Evolutionary conservation across 2,113 vertebrate species (phyloP).

Genomic region (Engystomops pustulosus): DNA sequence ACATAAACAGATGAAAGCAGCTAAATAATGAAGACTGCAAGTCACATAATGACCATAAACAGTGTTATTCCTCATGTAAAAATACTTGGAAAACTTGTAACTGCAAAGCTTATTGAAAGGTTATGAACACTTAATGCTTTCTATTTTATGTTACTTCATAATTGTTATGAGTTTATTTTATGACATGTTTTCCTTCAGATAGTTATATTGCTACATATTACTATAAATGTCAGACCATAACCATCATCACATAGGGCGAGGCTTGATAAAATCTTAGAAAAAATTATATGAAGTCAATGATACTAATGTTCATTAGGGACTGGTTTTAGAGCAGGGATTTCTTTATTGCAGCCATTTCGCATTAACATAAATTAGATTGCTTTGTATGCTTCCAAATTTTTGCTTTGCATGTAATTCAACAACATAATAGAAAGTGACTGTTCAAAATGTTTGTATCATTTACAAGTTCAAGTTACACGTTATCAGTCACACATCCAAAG

Average conservation of each 20-base stretch:
- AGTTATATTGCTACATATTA: background rate
- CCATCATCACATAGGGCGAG: background rate
- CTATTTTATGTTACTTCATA: background rate
- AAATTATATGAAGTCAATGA: background rate
- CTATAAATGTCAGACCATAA: background rate
- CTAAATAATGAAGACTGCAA: too few relatives aligned
- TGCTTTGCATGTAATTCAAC: slow-evolving; percentile 31
- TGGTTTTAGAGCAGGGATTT: background rate
- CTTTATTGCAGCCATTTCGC: background rate
- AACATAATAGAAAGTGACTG: slow-evolving; percentile 4
- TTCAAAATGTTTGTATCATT: slow-evolving; percentile 10
- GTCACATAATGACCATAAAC: too few relatives aligned
- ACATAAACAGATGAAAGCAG: too few relatives aligned
- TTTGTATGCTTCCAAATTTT: slow-evolving; percentile 29
- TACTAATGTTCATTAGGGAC: background rate
- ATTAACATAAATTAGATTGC: background rate
- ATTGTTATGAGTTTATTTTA: background rate
- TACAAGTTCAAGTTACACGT: slow-evolving; percentile 29
- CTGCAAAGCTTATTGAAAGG: too few relatives aligned
- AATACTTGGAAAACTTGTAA: too few relatives aligned
- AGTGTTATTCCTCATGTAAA: too few relatives aligned
- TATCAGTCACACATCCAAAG: slow-evolving; percentile 1
- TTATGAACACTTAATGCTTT: background rate
- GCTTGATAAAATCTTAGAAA: background rate
- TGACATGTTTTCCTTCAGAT: background rate